Evolutionary conservation across 1,140 invertebrate genomes (phyloP).

Genomic region (Nylanderia fulva): DNA sequence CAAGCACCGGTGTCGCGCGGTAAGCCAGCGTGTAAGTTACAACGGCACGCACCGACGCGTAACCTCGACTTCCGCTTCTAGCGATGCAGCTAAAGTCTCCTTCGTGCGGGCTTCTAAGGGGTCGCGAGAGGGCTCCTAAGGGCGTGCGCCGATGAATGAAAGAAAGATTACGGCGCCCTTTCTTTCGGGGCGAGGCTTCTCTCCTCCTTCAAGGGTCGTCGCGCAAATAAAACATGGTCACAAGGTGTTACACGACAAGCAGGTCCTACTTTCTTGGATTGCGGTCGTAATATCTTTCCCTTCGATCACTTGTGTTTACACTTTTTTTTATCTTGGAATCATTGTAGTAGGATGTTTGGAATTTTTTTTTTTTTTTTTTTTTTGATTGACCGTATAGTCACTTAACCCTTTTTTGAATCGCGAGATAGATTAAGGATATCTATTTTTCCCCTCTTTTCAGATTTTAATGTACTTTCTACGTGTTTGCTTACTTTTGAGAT

Average conservation of each 20-base stretch:
- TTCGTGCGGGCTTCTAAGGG: conserved; percentile 43
- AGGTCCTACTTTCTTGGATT: conserved; percentile 68
- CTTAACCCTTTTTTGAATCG: background rate
- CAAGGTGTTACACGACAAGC: conserved; percentile 69
- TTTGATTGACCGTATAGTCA: background rate
- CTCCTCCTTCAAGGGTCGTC: conserved; percentile 31
- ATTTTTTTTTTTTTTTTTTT: background rate
- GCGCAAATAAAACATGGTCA: conserved; percentile 67
- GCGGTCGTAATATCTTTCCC: background rate
- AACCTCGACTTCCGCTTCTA: conserved; percentile 53
- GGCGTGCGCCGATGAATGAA: conserved; percentile 59
- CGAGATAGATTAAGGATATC: background rate
- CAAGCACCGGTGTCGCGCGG: background rate
- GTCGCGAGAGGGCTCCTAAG: conserved; percentile 17
- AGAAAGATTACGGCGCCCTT: conserved; percentile 67
- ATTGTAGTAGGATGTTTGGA: background rate
- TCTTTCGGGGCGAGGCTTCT: conserved; percentile 45
- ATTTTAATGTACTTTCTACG: background rate
- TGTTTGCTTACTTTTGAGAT: background rate
- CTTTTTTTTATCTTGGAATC: background rate
- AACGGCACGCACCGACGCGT: conserved; percentile 21
- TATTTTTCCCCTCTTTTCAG: background rate
- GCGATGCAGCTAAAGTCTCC: conserved; percentile 2
- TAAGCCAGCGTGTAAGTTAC: conserved; percentile 41
- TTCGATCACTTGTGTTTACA: background rate